These are phyloP conservation scores for Drosophila littoralis DNA, from an alignment of 1,140 invertebrate species.

Conservation along the genomic window DNA sequence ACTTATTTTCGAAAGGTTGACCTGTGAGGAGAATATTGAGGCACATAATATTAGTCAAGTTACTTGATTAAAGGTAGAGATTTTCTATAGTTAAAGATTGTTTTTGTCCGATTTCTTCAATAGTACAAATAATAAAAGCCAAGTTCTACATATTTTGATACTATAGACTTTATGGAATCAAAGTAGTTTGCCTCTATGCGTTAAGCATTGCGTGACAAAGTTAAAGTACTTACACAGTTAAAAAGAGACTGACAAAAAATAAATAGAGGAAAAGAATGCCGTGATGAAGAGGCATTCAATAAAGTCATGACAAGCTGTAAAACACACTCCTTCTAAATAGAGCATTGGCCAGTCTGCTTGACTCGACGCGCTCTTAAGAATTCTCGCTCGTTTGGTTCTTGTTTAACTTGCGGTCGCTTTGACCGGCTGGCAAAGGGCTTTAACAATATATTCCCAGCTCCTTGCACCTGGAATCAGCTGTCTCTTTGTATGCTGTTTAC, in stretches of 20 bases:
- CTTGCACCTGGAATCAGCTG: conserved; percentile 62
- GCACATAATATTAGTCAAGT: no score
- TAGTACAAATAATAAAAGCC: no score
- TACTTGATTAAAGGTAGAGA: rapidly evolving
- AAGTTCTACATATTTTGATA: no score
- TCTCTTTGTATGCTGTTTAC: conserved; percentile 59
- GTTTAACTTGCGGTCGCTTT: conserved; percentile 65
- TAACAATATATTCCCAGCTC: conserved; percentile 49
- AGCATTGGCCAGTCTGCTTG: conserved; percentile 27
- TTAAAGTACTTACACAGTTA: no score
- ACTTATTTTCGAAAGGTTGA: no score
- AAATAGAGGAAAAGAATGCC: neutral
- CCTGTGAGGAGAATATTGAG: no score
- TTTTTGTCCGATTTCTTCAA: no score
- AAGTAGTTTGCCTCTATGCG: no score
- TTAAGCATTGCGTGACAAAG: no score
- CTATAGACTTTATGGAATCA: no score
- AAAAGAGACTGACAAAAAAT: no score
- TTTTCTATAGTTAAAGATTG: no score
- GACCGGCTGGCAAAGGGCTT: conserved; percentile 40
- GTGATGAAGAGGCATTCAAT: neutral
- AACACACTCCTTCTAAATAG: conserved; percentile 1
- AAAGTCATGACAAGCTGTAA: neutral
- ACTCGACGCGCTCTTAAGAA: neutral
- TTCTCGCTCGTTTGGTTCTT: conserved; percentile 52